Evolutionary conservation across 2,113 vertebrate species (phyloP), one percentile per base, ranked within the genome.

Genomic region (Coturnix japonica): DNA sequence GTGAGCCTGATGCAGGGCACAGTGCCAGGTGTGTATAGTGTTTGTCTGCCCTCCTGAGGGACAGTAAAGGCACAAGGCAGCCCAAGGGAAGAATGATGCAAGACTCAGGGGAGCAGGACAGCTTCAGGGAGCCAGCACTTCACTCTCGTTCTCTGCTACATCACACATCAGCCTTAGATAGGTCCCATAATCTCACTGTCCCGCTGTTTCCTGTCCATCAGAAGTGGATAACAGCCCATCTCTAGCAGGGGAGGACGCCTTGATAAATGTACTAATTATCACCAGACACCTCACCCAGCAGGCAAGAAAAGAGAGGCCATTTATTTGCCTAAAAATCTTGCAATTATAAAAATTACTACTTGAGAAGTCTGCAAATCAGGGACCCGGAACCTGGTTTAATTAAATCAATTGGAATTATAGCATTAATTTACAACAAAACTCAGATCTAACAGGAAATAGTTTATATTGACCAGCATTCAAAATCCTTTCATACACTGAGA

Each of bases 251-350:
- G 66, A 85, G 22, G 43, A 60, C 0, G 2, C 37, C 63, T 66
- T 94, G 91, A 91, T 90, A 83, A 95, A 95, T 25, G 73, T 53
- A 11, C 21, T 81, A 49, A 88, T 91, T 85, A 87, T 5, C 53
- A 23, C 37, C 79, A 87, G 51, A 35, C 72, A 94, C 67, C 56
- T 72, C 79, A 70, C 60, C 85, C 75, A 60, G 64, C 79, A 59
- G 56, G 51, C 4, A 47, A 70, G 71, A 76, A 54, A 78, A 88
- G 9, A 90, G 43, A 95, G 51, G 46, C 31, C 43, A 74, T 67
- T 85, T 69, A 59, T 89, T 80, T 70, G 19, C 71, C 63, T 76
- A n/a, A 91, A 84, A 77, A 59, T 11, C 22, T 67, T 54, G 63
- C 25, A 54, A 63, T 53, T 82, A 30, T 14, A 65, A 73, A 87